phyloP scores from a whole-genome alignment of 2,113 vertebrate species.

The Phylloscopus trochilus region DNA sequence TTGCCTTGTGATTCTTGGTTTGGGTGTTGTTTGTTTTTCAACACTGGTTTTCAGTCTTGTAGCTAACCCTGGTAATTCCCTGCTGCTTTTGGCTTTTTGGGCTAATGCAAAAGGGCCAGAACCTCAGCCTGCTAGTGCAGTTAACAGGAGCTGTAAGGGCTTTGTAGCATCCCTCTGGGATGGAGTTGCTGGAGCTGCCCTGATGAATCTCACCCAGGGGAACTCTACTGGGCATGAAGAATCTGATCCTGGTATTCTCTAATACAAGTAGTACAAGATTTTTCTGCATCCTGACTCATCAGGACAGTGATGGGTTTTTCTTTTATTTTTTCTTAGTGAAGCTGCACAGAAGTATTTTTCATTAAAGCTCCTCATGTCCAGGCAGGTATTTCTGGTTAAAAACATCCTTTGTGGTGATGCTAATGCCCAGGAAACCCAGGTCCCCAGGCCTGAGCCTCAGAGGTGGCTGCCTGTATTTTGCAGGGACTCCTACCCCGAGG shows the following conservation, averaged over 20 bases:
- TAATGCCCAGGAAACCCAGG: not conserved
- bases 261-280: not conserved
- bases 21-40: not conserved
- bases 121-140: not conserved
- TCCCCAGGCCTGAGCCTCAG: not conserved
- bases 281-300: not conserved
- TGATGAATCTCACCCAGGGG: not conserved
- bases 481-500: not conserved
- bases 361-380: not conserved
- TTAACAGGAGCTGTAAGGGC: not conserved
- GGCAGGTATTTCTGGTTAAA: not conserved
- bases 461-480: not conserved
- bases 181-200: not conserved
- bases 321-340: not conserved
- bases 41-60: not conserved
- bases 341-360: not conserved
- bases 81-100: not conserved
- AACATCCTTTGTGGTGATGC: not conserved
- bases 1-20: conserved; percentile 22
- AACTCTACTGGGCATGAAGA: not conserved
- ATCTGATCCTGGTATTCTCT: not conserved
- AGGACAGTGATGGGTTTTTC: not conserved
- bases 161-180: not conserved
- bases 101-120: not conserved
- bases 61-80: not conserved